Evolutionary conservation across 2,888 invertebrate species (phyloP).

Genomic region (Invenusta paracnida): DNA sequence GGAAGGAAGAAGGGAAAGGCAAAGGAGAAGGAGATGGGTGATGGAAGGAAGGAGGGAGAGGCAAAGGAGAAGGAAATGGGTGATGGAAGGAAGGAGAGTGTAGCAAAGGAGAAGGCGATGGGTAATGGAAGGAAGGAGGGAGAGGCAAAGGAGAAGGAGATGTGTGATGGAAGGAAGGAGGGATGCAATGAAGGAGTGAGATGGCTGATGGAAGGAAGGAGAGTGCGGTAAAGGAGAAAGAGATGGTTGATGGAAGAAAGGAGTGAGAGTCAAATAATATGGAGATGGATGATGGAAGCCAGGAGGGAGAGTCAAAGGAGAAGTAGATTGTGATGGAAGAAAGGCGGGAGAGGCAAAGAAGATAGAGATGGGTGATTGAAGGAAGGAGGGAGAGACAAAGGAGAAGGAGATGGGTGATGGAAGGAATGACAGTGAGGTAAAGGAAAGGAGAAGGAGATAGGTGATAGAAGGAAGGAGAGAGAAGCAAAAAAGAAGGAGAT

Average conservation of each 20-base stretch:
- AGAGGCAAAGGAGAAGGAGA: too few relatives aligned
- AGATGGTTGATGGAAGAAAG: background rate
- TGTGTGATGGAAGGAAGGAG: background rate
- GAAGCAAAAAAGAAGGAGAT: background rate
- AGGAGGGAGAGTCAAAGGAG: background rate
- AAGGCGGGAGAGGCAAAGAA: background rate
- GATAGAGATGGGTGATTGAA: background rate
- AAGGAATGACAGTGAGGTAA: constrained; percentile 14
- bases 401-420: background rate
- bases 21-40: too few relatives aligned
- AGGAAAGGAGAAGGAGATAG: constrained; percentile 32
- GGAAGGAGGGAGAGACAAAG: background rate
- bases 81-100: too few relatives aligned
- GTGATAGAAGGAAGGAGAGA: too few relatives aligned
- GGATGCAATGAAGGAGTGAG: background rate
- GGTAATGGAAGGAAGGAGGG: too few relatives aligned
- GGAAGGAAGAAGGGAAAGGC: too few relatives aligned
- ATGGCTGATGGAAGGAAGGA: background rate
- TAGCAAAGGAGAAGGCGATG: too few relatives aligned
- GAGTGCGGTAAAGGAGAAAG: background rate
- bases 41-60: too few relatives aligned
- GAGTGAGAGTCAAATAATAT: background rate
- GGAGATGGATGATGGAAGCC: background rate
- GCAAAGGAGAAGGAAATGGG: too few relatives aligned
- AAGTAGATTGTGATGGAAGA: background rate